Evolutionary conservation across 1,140 invertebrate genomes (phyloP).

Genomic region (Thaumatotibia leucotreta): DNA sequence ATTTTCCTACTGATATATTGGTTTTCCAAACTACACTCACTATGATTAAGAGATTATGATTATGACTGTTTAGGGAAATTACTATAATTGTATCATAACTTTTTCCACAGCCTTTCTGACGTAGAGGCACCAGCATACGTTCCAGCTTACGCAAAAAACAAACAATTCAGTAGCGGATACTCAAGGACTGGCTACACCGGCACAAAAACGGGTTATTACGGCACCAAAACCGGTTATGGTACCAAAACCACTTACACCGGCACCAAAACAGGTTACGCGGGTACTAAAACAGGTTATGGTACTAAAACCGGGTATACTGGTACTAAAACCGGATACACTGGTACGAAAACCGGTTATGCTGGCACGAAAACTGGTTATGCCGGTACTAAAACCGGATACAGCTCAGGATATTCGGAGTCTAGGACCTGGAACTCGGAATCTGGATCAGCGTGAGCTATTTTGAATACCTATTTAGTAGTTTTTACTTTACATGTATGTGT

Average conservation of each 20-base stretch:
- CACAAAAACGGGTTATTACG: conserved; percentile 24
- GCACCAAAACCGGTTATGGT: conserved; percentile 12
- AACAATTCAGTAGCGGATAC: conserved; percentile 16
- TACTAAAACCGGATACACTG: conserved; percentile 37
- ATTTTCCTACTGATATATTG: no score
- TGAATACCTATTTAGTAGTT: no score
- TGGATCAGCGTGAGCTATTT: conserved; percentile 42
- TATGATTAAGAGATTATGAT: no score
- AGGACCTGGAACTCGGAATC: conserved; percentile 41
- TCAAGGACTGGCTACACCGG: conserved; percentile 21
- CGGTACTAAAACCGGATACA: conserved; percentile 22
- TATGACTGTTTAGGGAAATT: not conserved
- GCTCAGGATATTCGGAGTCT: conserved; percentile 26
- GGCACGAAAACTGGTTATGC: conserved; percentile 31
- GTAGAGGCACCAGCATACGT: conserved; percentile 56
- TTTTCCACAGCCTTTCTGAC: conserved; percentile 54
- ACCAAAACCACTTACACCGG: conserved; percentile 20
- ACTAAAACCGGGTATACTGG: conserved; percentile 39
- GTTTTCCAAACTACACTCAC: no score
- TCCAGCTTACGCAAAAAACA: conserved; percentile 45
- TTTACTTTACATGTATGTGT: no score
- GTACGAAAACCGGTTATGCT: conserved; percentile 37
- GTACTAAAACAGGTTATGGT: conserved; percentile 38
- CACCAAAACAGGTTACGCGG: conserved; percentile 30
- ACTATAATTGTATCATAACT: not conserved